Conservation (phyloP, 2,797 vertebrate genomes). For the Poecile montanus region DNA sequence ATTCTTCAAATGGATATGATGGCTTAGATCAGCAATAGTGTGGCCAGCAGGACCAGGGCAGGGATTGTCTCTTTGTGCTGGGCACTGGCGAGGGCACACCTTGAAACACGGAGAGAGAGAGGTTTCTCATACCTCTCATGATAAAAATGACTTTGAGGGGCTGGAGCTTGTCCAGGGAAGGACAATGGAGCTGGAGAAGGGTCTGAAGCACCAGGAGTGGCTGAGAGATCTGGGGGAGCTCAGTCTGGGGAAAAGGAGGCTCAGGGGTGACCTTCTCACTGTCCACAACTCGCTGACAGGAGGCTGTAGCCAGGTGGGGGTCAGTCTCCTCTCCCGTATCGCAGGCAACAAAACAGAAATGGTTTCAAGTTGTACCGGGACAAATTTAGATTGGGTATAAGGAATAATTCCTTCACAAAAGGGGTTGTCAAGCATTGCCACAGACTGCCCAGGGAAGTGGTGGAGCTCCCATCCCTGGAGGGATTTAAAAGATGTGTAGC, state of each 20-base stretch:
- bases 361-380: neutral
- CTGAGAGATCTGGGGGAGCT: fast-evolving
- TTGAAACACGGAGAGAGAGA: neutral
- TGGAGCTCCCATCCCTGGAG: too few relatives aligned
- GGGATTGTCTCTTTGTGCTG: neutral
- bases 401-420: neutral
- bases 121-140: neutral
- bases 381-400: neutral
- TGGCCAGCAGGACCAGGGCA: neutral
- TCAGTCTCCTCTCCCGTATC: neutral
- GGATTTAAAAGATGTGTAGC: neutral
- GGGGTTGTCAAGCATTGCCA: neutral
- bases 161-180: neutral
- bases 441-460: neutral
- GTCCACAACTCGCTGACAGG: neutral
- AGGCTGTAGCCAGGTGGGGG: fast-evolving
- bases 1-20: neutral
- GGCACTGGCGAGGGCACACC: neutral
- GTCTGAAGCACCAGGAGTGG: neutral
- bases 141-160: neutral
- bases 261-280: neutral
- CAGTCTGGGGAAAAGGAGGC: neutral
- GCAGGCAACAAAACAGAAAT: neutral
- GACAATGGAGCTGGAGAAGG: fast-evolving
- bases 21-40: neutral